These are phyloP conservation scores for Ruditapes philippinarum DNA, from an alignment of 1,140 invertebrate genomes.

Conservation along the genomic window DNA sequence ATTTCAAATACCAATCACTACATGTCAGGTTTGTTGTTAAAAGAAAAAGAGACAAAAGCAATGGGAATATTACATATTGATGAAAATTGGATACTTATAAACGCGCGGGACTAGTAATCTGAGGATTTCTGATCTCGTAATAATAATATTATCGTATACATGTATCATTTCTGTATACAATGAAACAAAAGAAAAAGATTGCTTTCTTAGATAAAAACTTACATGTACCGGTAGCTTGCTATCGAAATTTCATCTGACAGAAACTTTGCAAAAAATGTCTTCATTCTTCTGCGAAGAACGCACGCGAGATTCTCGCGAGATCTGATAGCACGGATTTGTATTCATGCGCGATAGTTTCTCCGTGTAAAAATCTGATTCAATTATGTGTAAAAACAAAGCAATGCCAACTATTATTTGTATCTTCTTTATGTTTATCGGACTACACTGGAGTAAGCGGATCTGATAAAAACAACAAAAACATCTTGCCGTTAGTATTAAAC, in stretches of 20 bases:
- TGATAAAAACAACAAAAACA: conserved; percentile 17
- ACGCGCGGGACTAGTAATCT: too few species aligned
- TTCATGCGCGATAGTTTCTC: conserved; percentile 40
- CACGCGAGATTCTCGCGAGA: conserved; percentile 39
- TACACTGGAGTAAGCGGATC: background rate
- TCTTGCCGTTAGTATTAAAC: background rate
- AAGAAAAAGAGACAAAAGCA: too few species aligned
- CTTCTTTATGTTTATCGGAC: background rate
- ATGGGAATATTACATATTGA: too few species aligned
- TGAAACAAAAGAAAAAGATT: conserved; percentile 24
- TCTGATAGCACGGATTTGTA: conserved; percentile 30
- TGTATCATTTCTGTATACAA: background rate
- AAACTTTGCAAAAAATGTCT: conserved; percentile 34
- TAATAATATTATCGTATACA: too few species aligned
- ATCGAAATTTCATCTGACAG: conserved; percentile 54
- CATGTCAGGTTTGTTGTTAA: too few species aligned
- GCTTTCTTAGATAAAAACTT: background rate
- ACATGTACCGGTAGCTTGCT: conserved; percentile 3
- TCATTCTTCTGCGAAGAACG: conserved; percentile 30
- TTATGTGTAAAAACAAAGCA: background rate
- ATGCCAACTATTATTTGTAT: background rate
- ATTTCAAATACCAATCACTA: too few species aligned
- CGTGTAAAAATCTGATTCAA: conserved; percentile 27
- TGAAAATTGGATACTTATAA: too few species aligned
- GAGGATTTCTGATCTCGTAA: too few species aligned